Evolutionary conservation across 1,140 invertebrate genomes (phyloP).

Genomic region (Bombus cullumanus): DNA sequence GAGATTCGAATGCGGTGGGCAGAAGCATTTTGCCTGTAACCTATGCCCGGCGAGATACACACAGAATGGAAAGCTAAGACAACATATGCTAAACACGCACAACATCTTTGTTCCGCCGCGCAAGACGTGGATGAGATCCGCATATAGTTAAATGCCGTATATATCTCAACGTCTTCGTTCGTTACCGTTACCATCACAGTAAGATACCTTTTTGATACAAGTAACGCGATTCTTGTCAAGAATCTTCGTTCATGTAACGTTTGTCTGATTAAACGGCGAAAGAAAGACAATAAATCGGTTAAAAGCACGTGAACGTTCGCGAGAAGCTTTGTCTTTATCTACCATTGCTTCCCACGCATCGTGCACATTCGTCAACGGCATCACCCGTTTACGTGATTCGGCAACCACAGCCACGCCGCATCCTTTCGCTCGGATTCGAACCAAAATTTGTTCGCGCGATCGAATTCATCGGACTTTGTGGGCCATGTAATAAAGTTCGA

Average conservation of each 20-base stretch:
- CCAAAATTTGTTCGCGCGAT: no score
- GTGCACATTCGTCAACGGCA: no score
- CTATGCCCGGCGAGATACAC: slow-evolving; percentile 62
- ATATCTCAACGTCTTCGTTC: not conserved
- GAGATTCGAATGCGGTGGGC: slow-evolving; percentile 80
- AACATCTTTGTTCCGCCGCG: slow-evolving; percentile 61
- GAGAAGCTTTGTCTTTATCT: not conserved
- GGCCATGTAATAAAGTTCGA: not conserved
- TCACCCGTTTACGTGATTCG: not conserved
- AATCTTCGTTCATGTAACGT: not conserved
- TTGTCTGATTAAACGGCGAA: no score
- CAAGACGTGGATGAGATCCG: slow-evolving; percentile 10
- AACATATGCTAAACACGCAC: slow-evolving; percentile 64
- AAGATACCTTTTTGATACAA: not conserved
- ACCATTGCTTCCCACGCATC: not conserved
- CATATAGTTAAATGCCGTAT: not conserved
- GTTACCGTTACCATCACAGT: not conserved
- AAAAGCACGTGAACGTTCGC: not conserved
- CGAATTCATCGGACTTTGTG: no score
- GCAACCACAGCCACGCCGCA: no score
- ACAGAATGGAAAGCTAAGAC: slow-evolving; percentile 65
- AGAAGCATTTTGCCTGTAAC: slow-evolving; percentile 74
- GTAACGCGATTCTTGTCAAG: not conserved
- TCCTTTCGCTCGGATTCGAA: no score
- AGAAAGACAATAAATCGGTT: slow-evolving; percentile 5